phyloP scores from a whole-genome alignment of 2,888 invertebrate species.

The Heterodera filipjevi region DNA sequence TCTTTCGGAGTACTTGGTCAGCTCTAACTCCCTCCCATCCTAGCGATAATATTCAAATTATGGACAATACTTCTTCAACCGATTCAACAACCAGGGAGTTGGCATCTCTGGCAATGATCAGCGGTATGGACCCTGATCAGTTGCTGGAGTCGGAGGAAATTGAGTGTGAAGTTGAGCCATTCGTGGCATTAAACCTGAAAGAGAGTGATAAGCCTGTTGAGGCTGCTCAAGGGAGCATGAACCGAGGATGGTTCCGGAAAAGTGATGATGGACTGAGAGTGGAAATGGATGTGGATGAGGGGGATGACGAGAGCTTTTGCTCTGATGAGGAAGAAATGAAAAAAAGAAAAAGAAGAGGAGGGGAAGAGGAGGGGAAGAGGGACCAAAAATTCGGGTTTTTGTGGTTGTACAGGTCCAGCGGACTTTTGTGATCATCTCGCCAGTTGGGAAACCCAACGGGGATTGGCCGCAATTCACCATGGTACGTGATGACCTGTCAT shows the following conservation, averaged over 20 bases:
- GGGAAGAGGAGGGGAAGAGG: background rate
- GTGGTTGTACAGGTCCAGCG: constrained; percentile 7
- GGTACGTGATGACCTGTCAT: background rate
- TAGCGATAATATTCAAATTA: background rate
- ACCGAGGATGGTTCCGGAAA: background rate
- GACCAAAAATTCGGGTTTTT: background rate
- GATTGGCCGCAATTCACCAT: background rate
- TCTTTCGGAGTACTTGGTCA: no score
- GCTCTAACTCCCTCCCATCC: no score
- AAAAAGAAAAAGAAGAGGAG: background rate
- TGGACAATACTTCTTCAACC: background rate
- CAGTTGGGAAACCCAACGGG: background rate
- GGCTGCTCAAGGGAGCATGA: background rate
- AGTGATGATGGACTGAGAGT: background rate
- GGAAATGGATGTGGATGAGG: background rate
- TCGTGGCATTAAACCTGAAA: background rate
- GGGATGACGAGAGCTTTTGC: background rate
- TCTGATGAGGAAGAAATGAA: background rate
- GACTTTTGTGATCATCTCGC: background rate
- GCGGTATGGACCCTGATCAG: background rate
- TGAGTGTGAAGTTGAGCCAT: background rate
- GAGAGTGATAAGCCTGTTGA: background rate
- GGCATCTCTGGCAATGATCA: background rate
- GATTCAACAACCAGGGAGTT: background rate
- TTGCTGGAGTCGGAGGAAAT: background rate